Evolutionary conservation across 2,797 vertebrate species (phyloP), one percentile per base, ranked within the genome.

Genomic region (Furcifer pardalis): DNA sequence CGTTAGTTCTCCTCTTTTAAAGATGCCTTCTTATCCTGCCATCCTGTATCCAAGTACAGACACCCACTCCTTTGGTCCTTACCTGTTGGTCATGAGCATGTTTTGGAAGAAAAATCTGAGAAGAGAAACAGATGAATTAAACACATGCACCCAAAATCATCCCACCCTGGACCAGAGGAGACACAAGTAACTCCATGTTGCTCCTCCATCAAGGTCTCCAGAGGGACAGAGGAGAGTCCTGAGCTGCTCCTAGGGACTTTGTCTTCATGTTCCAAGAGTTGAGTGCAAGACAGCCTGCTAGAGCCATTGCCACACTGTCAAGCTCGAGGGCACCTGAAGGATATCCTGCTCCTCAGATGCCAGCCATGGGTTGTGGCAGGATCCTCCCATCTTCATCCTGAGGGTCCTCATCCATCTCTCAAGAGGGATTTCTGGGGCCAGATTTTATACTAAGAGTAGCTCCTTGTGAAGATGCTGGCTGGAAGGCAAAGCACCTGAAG

Each of bases 281-380:
- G 77, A n/a, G 42, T 8, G 56, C 37, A 56, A 15, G 25, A 7
- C 12, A 83, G 80, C 19, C 79, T 27, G 13, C 46, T 2, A 76
- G 32, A 0, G 0, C 63, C 32, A 37, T 23, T 79, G 27, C 12
- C 0, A 0, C 3, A 25, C 0, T 68, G 40, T 56, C 12, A 66
- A 32, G 32, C 44, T 3, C 0, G 9, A 4, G 0, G 2, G 21
- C 10, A 66, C 71, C 32, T 46, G 60, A 49, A 56, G 13, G 59
- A 65, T 27, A 44, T 30, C 27, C 32, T 30, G 56, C n/a, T 27
- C 35, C 8, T 62, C 49, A 44, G 42, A 23, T 5, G 13, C 40
- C 73, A 56, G 46, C n/a, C 30, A 80, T 25, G 6, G n/a, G 49
- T 12, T 56, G 82, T 35, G 52, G 59, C 49, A 71, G 25, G 77